These are phyloP conservation scores for Phenacoccus solenopsis DNA, from an alignment of 1,140 invertebrate genomes.

Conservation along the genomic window DNA sequence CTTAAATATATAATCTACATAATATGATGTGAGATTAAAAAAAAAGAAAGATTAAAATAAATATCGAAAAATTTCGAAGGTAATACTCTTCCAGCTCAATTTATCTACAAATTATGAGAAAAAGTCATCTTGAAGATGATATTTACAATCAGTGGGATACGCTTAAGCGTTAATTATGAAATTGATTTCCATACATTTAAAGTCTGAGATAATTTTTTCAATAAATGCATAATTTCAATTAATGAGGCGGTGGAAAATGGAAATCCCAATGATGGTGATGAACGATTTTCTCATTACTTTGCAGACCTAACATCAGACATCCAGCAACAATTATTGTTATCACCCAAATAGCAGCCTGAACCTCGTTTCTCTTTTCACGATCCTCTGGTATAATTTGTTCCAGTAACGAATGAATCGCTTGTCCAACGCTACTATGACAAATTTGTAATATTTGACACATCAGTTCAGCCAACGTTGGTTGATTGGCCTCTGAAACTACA, in stretches of 20 bases:
- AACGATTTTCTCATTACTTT: conserved; percentile 47
- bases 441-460: conserved; percentile 21
- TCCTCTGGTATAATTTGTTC: conserved; percentile 53
- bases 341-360: conserved; percentile 55
- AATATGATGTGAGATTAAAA: too few relatives aligned
- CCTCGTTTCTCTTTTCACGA: conserved; percentile 59
- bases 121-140: too few relatives aligned
- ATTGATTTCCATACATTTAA: too few relatives aligned
- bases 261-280: conserved; percentile 74
- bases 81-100: too few relatives aligned
- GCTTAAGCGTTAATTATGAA: too few relatives aligned
- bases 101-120: too few relatives aligned
- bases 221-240: not conserved
- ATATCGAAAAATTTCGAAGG: too few relatives aligned
- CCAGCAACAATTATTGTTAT: conserved; percentile 58
- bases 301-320: conserved; percentile 53
- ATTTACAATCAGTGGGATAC: too few relatives aligned
- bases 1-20: too few relatives aligned
- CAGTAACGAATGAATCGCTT: conserved; percentile 18
- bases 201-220: too few relatives aligned
- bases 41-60: too few relatives aligned
- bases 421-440: conserved; percentile 19
- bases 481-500: not conserved
- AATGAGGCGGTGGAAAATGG: conserved; percentile 49
- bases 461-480: conserved; percentile 17